Evolutionary conservation across 2,888 invertebrate genomes (phyloP).

Genomic region (Calameuta filiformis): DNA sequence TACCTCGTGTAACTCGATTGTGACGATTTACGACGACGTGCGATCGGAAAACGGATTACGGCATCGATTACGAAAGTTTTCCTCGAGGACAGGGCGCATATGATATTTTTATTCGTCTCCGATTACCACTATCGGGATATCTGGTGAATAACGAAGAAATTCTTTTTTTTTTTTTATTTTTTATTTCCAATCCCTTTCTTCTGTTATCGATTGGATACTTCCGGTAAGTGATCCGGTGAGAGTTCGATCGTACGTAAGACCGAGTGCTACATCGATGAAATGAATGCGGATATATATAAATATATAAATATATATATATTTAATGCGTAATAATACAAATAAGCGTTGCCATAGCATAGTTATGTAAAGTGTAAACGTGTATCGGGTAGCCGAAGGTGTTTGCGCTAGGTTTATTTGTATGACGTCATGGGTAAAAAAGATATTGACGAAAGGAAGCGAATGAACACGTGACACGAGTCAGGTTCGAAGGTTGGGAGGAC

Average conservation of each 20-base stretch:
- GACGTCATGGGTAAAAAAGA: neutral
- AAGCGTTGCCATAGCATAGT: constrained; percentile 27
- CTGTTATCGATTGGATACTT: neutral
- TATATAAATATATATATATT: constrained; percentile 14
- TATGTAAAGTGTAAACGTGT: neutral
- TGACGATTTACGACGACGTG: neutral
- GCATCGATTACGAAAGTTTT: neutral
- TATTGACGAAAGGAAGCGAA: neutral
- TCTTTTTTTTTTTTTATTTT: neutral
- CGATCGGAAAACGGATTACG: neutral
- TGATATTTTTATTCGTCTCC: neutral
- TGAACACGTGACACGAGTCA: neutral
- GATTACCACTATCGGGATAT: neutral
- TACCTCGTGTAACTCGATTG: neutral
- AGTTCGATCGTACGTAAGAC: constrained; percentile 7
- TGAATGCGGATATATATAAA: constrained; percentile 17
- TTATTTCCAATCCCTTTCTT: neutral
- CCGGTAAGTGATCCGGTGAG: neutral
- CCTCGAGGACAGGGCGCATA: neutral
- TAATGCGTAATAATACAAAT: constrained; percentile 4
- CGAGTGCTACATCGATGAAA: constrained; percentile 18
- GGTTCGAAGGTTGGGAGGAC: neutral
- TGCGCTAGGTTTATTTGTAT: neutral
- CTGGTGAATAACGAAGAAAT: neutral
- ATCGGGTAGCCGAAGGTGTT: neutral